Conservation (phyloP, 2,888 invertebrate genomes). For the Carterocephalus palaemon region DNA sequence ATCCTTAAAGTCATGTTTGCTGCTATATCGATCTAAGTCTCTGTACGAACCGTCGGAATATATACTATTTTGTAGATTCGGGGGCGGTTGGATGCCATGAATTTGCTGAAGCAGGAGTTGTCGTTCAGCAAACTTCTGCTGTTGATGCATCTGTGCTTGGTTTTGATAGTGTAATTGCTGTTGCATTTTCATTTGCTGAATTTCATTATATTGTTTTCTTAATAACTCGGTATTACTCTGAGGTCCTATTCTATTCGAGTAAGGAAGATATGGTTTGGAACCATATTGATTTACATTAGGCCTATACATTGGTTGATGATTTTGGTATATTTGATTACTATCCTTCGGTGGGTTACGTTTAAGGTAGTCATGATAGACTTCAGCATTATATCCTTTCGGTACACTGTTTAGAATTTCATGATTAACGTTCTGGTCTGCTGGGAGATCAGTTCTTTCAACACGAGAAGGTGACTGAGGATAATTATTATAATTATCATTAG, state of each 20-base stretch:
- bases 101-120: slow-evolving; percentile 81
- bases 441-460: slow-evolving; percentile 63
- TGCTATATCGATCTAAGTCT: slow-evolving; percentile 69
- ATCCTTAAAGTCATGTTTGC: slow-evolving; percentile 68
- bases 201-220: slow-evolving; percentile 80
- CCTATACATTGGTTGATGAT: slow-evolving; percentile 72
- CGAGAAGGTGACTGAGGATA: slow-evolving; percentile 72
- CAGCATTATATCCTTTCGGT: slow-evolving; percentile 78
- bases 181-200: slow-evolving; percentile 82
- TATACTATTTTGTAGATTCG: slow-evolving; percentile 71
- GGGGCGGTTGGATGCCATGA: slow-evolving; percentile 74
- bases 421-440: slow-evolving; percentile 69
- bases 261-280: slow-evolving; percentile 72
- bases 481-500: slow-evolving; percentile 78
- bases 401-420: slow-evolving; percentile 67
- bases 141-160: slow-evolving; percentile 81
- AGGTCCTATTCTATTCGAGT: slow-evolving; percentile 72
- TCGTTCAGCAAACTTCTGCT: slow-evolving; percentile 81
- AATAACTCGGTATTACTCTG: slow-evolving; percentile 80
- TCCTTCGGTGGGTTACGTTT: slow-evolving; percentile 79
- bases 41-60: slow-evolving; percentile 70
- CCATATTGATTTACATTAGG: slow-evolving; percentile 70
- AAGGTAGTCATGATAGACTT: slow-evolving; percentile 77
- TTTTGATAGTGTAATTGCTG: slow-evolving; percentile 81
- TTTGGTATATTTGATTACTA: slow-evolving; percentile 78